These are phyloP conservation scores for Aporophyla lueneburgensis DNA, from an alignment of 2,888 invertebrate species.

Conservation along the genomic window DNA sequence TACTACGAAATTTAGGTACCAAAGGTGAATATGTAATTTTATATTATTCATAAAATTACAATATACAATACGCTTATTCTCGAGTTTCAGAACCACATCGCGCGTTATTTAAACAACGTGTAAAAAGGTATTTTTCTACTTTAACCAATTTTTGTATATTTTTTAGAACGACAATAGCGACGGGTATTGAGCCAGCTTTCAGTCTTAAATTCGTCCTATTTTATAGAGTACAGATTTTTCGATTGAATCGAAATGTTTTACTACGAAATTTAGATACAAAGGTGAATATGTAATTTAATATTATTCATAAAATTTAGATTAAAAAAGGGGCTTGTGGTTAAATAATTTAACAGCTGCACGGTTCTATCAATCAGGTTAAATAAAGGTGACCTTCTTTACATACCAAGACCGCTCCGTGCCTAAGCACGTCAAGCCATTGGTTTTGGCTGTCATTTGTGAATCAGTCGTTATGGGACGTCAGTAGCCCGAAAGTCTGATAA, in stretches of 20 bases:
- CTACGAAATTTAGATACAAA: neutral
- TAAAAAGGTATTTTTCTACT: neutral
- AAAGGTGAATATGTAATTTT: neutral
- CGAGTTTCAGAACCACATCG: constrained; percentile 9
- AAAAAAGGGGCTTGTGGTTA: too few species aligned
- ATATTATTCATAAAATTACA: neutral
- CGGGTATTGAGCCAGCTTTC: neutral
- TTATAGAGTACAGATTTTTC: neutral
- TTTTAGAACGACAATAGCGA: neutral
- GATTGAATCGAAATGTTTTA: neutral
- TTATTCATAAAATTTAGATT: neutral
- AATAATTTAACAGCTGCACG: too few species aligned
- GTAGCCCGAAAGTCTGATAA: too few species aligned
- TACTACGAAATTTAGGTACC: neutral
- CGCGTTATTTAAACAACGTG: neutral
- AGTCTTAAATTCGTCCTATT: too few species aligned
- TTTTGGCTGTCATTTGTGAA: too few species aligned
- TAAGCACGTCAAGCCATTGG: too few species aligned
- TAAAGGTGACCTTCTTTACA: too few species aligned
- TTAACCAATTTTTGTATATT: neutral
- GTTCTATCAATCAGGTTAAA: too few species aligned
- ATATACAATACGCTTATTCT: too few species aligned
- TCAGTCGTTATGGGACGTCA: too few species aligned
- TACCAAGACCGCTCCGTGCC: too few species aligned
- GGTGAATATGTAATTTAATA: too few species aligned